Conservation (phyloP, 2,797 vertebrate genomes). For the Cynopterus sphinx region DNA sequence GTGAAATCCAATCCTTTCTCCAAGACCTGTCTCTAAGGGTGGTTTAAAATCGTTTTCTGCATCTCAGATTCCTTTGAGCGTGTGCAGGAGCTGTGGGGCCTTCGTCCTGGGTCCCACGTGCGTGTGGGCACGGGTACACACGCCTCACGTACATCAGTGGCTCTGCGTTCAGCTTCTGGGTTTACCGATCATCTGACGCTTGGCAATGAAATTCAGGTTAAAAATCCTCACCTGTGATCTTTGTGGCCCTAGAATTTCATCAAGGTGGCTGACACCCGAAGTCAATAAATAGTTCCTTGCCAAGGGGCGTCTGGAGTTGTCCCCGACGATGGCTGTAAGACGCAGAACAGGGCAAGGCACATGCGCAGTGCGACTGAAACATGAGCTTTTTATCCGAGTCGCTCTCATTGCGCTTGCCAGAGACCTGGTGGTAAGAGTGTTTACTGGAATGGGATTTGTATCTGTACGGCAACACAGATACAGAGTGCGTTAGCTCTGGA, state of each 20-base stretch:
- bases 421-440: background rate
- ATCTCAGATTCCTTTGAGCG: background rate
- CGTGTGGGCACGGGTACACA: rapidly evolving
- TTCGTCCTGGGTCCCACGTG: background rate
- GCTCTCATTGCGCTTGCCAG: background rate
- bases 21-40: background rate
- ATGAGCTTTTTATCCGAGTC: background rate
- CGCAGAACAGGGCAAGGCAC: background rate
- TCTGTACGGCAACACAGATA: background rate
- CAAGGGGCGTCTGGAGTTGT: rapidly evolving
- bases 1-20: background rate
- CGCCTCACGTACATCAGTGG: background rate
- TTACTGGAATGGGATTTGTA: background rate
- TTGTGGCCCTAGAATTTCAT: background rate
- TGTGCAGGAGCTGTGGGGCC: background rate
- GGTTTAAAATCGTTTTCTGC: background rate
- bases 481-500: background rate
- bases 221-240: background rate
- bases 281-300: background rate
- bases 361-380: rapidly evolving
- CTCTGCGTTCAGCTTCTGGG: background rate
- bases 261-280: background rate
- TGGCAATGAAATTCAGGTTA: background rate
- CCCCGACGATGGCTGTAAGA: background rate
- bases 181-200: background rate